These are phyloP conservation scores for Myripristis murdjan DNA, from an alignment of 2,797 vertebrate species.

Conservation along the genomic window DNA sequence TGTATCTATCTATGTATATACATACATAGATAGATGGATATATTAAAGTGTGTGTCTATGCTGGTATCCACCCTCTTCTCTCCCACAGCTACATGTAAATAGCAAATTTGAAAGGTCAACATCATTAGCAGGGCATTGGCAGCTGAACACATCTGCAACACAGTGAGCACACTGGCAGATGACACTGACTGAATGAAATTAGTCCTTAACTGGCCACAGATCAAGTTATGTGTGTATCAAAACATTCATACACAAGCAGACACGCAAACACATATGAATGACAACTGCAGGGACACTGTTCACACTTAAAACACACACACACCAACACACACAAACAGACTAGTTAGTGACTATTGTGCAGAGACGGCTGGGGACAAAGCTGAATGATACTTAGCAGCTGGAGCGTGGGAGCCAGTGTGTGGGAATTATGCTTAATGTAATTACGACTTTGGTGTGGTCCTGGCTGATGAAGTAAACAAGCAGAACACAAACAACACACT, in stretches of 20 bases:
- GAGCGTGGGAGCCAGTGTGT: conserved; percentile 30
- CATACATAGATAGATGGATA: conserved; percentile 14
- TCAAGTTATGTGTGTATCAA: conserved; percentile 28
- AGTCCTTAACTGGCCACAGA: conserved; percentile 35
- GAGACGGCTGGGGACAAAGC: conserved; percentile 32
- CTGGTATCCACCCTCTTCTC: conserved; percentile 34
- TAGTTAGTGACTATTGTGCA: conserved; percentile 56
- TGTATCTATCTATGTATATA: conserved; percentile 9
- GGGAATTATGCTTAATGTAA: conserved; percentile 36
- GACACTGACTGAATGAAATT: conserved; percentile 57
- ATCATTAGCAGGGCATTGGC: conserved; percentile 82
- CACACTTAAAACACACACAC: conserved; percentile 25
- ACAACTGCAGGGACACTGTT: conserved; percentile 33
- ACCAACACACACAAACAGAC: conserved; percentile 30
- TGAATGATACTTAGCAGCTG: conserved; percentile 50
- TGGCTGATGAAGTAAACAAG: conserved; percentile 54
- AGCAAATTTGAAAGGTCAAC: conserved; percentile 85
- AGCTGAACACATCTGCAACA: conserved; percentile 52
- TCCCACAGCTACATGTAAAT: conserved; percentile 69
- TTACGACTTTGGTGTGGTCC: conserved; percentile 57
- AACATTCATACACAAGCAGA: conserved; percentile 28
- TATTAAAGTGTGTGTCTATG: conserved; percentile 26
- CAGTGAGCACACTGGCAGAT: conserved; percentile 43
- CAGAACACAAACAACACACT: conserved; percentile 40
- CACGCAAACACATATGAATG: conserved; percentile 35